A percentile compares a stretch with the other conserved stretches of the same genome.
These are phyloP conservation scores for Coreius guichenoti DNA, from an alignment of 2,797 vertebrate species.

Conservation along the genomic window DNA sequence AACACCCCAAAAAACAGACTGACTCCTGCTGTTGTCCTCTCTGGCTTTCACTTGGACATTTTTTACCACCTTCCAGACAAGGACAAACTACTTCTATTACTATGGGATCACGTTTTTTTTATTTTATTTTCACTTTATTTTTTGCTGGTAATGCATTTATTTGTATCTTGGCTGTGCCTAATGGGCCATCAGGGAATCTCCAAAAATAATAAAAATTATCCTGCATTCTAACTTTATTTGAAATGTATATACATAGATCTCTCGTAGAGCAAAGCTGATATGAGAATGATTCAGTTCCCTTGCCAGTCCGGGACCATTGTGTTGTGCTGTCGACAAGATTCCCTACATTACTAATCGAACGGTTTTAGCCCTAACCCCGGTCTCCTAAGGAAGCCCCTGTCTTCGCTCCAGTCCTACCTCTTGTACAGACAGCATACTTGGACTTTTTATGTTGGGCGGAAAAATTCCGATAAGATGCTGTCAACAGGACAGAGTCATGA, in stretches of 20 bases:
- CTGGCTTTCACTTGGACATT: slow-evolving; percentile 84
- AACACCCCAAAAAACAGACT: slow-evolving; percentile 45
- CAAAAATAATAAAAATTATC: slow-evolving; percentile 68
- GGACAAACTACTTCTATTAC: slow-evolving; percentile 61
- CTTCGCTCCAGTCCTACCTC: slow-evolving; percentile 1
- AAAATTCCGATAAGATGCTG: slow-evolving; percentile 32
- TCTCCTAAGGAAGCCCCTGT: slow-evolving; percentile 9
- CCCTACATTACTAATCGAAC: slow-evolving; percentile 31
- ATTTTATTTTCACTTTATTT: slow-evolving; percentile 45
- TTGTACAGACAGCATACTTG: slow-evolving; percentile 15
- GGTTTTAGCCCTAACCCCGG: slow-evolving; percentile 26
- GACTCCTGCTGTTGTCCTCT: slow-evolving; percentile 58
- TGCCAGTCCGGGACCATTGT: slow-evolving; percentile 49
- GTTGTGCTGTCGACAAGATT: slow-evolving; percentile 18
- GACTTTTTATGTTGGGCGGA: slow-evolving; percentile 33
- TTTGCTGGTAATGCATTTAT: slow-evolving; percentile 63
- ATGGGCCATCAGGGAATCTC: slow-evolving; percentile 82
- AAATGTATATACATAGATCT: slow-evolving; percentile 68
- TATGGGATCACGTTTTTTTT: slow-evolving; percentile 53
- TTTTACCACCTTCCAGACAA: slow-evolving; percentile 74
- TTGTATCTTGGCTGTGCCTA: slow-evolving; percentile 65
- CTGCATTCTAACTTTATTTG: slow-evolving; percentile 69
- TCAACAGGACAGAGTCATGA: slow-evolving; percentile 30
- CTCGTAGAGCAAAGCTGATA: slow-evolving; percentile 57
- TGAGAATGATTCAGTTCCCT: slow-evolving; percentile 56